Base-by-base conservation (phyloP, 2,888 invertebrate species). In the Apamea anceps region DNA sequence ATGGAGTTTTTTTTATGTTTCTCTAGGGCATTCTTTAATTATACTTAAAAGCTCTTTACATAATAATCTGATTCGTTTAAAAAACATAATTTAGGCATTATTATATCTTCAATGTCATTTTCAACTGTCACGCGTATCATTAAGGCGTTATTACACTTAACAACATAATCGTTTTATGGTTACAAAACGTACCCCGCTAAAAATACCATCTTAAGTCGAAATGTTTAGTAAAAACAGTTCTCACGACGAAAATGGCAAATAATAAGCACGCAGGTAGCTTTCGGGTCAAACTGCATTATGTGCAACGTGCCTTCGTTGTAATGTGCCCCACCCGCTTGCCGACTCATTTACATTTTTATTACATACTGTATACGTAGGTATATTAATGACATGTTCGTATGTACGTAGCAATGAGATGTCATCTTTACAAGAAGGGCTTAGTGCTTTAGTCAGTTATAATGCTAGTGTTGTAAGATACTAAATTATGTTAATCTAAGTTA, bases 301-400 rank as follows among this genome's bases (percentile, higher is more conserved):
- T 90, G 90, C 91, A 89, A 85, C 91, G 89, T 90, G 86, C 77
- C 85, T 85, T 77, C 84, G 87, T 85, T 87, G 79, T 80, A 75
- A 79, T 90, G 90, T 71, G 88, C 91, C 90, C 90, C 90, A 89
- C 91, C 89, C 90, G 91, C 87, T 67, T 68, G 88, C 72, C 91
- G 85, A 83, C 82, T 79, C 89, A 92, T 94, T 94, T 91, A 89
- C 92, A 93, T 94, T 93, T 94, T 93, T 94, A 94, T 94, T 93
- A 91, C 92, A 87, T 85, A 79, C 87, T 88, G 51, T 60, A 37
- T 57, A 79, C 45, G 18, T 42, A 74, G 1, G 25, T 76, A 71
- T 45, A n/a, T 62, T 21, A 54, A 25, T 73, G 5, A 45, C 54
- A 72, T 63, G 48, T 85, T 86, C n/a, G 68, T 66, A 70, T 57